Base-by-base conservation (phyloP, 2,888 invertebrate species). In the Augiades crinisus region DNA sequence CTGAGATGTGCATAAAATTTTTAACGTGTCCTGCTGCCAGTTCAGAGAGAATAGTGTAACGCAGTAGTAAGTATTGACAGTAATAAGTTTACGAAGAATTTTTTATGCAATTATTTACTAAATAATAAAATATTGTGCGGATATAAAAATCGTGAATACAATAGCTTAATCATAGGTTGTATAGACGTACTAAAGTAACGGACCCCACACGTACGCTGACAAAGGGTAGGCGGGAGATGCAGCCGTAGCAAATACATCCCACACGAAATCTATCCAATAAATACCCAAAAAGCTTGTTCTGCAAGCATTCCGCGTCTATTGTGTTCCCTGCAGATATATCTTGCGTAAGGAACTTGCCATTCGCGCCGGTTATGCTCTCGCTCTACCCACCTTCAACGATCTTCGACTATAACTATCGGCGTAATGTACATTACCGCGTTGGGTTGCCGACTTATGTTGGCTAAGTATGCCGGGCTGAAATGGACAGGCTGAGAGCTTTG, bases 281-380 rank as follows among this genome's bases (percentile, higher is more conserved):
- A 88, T 88, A 84, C 82, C 88, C 88, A 82, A 88, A 88, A 88
- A 84, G 81, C 87, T 83, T 87, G 88, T 88, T 83, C 78, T 75
- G 75, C 73, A 64, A 79, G 75, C 76, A 86, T 85, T 82, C 80
- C 79, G 72, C 78, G 77, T 75, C 86, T 81, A 87, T 88, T 88
- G 88, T 86, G 73, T 81, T 77, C 74, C 71, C 67, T 70, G 76
- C 77, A 78, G 86, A 86, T 87, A 86, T 84, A 87, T 88, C 87
- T 88, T 82, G 75, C 83, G 81, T 80, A 82, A 84, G 79, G 71
- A 72, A 73, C 75, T 74, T 76, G 81, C 78, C 76, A 78, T 78
- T 76, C 75, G 72, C 67, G 71, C 60, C 60, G 60, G 61, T 63
- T 70, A 67, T 71, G 78, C 78, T 76, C 74, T 73, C 74, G 70